Base-by-base conservation (phyloP, 2,797 vertebrate species). In the Halcyon badia region DNA sequence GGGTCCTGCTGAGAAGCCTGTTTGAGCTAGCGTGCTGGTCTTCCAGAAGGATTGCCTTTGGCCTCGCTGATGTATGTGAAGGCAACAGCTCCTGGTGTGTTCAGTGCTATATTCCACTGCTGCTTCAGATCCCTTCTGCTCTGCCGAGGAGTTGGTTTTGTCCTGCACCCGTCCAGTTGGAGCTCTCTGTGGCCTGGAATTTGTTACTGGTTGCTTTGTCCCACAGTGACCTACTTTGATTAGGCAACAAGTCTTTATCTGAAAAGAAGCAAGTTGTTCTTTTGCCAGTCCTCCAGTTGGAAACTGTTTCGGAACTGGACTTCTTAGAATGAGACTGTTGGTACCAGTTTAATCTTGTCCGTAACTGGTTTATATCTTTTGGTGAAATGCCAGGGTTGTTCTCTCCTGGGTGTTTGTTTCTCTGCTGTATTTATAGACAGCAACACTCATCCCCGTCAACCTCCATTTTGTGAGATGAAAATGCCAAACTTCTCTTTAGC, bases 341-440 rank as follows among this genome's bases (percentile, higher is more conserved):
- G 78, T 92, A 89, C 92, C 79, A 70, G 56, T 94, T 95, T 94
- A 85, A 90, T 95, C 95, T 92, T 73, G 65, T 62, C 95, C 78
- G 10, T 90, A 69, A 90, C 92, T 87, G 78, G 83, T 89, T 96
- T 68, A 46, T 96, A 94, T 95, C 60, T 0, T 89, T 92, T 92
- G 92, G 89, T 90, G 90, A 66, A 7, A 19, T 61, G 92, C 94
- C 96, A 94, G 65, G 70, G 88, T 92, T 93, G 78, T 96, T 96
- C 94, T 91, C 93, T 94, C 80, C 79, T 61, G 82, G 75, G 89
- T 94, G 96, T 94, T 95, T 94, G 87, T 94, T 96, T 89, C 61
- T 85, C 75, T 85, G 75, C 60, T 90, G 41, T 96, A 96, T 96
- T 97, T 97, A 96, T 94, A 97, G 94, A 58, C 41, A 49, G 87